Conservation (phyloP, 2,888 invertebrate genomes). For the Helicoverpa assulta region DNA sequence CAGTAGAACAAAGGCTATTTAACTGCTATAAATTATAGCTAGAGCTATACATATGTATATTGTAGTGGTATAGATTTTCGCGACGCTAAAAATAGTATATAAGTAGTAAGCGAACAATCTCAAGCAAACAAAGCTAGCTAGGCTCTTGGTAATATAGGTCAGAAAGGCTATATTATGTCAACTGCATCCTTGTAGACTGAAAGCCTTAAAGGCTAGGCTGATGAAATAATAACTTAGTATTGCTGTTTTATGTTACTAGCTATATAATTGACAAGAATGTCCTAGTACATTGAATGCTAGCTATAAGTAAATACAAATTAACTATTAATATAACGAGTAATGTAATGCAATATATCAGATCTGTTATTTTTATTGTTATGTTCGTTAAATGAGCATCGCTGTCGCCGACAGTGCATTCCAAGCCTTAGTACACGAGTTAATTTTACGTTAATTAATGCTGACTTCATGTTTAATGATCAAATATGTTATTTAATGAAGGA, state of each 20-base stretch:
- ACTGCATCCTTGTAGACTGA: too few relatives aligned
- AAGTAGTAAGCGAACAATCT: too few relatives aligned
- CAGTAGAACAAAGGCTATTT: slow-evolving; percentile 18
- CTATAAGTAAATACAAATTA: slow-evolving; percentile 31
- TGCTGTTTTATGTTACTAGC: not conserved
- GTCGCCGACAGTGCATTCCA: slow-evolving; percentile 38
- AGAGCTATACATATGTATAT: too few relatives aligned
- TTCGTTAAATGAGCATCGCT: slow-evolving; percentile 21
- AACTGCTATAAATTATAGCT: not conserved
- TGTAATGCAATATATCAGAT: slow-evolving; percentile 4
- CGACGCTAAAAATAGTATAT: not conserved
- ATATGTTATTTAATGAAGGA: slow-evolving; percentile 14
- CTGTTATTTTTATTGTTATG: not conserved
- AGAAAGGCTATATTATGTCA: too few relatives aligned
- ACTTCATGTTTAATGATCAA: slow-evolving; percentile 35
- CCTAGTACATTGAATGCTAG: slow-evolving; percentile 8
- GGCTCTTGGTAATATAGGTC: too few relatives aligned
- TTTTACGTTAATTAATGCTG: slow-evolving; percentile 42
- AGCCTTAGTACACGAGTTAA: slow-evolving; percentile 40
- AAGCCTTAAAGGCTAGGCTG: too few relatives aligned
- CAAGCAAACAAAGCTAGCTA: too few relatives aligned
- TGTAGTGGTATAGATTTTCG: not conserved
- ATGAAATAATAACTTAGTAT: too few relatives aligned
- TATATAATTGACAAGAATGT: slow-evolving; percentile 10
- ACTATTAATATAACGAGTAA: slow-evolving; percentile 34